Base-by-base conservation (phyloP, 1,140 invertebrate species). In the Procambarus virginalis region DNA sequence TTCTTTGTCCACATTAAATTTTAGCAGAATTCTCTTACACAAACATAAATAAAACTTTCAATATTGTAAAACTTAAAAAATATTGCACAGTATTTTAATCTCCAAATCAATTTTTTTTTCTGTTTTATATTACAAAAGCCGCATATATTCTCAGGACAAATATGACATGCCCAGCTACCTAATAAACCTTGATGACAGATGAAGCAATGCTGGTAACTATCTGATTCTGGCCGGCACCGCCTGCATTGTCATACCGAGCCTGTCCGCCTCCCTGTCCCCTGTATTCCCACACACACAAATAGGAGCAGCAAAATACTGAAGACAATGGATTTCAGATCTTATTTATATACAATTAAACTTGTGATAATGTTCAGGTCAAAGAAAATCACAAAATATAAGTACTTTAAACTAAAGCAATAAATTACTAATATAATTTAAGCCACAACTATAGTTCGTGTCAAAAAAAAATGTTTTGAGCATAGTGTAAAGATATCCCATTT, bases 171-270 rank as follows among this genome's bases (percentile, higher is more conserved):
- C 5, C 20, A 73, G 20, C 68, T 73, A 84, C 83, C 83, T 84
- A 84, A 75, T 34, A 84, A 45, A 48, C 83, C 73, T 58, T 84
- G 46, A 84, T 76, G 83, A 84, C 73, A 22, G 70, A 5, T 22
- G 83, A 84, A 14, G 83, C 83, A 76, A 84, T 84, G 49, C 34
- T 84, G 45, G 83, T n/a, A 48, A 84, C 49, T 6, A 84, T 48
- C 20, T 76, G 68, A 45, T 75, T 68, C 22, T 84, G 49, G 20
- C 68, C 83, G 17, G 64, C 45, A 45, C 68, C 20, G 4, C 46
- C 48, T 51, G 3, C 12, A 2, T 55, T 51, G 9, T 4, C 14
- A 55, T 55, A 55, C 2, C 14, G 22, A 17, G 4, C 83, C 10
- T 70, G n/a, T 12, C 46, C 17, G 34, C 70, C 83, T 75, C 46